Conservation (phyloP, 1,140 invertebrate species). For the Drosophila murphyi region DNA sequence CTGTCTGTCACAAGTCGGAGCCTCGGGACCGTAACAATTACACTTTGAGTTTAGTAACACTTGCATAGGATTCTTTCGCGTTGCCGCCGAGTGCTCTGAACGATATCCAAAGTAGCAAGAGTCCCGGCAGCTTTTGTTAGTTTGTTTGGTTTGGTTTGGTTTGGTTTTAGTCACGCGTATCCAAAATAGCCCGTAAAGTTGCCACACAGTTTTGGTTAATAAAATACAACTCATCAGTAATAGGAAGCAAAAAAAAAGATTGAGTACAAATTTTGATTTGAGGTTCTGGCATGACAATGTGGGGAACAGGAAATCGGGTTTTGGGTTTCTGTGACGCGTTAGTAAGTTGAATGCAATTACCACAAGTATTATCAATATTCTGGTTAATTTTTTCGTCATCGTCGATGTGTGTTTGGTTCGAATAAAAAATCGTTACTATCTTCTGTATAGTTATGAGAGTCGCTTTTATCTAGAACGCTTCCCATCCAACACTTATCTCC, state of each 20-base stretch:
- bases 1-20: slow-evolving; percentile 46
- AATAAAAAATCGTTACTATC: slow-evolving; percentile 76
- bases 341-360: slow-evolving; percentile 59
- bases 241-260: slow-evolving; percentile 32
- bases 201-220: slow-evolving; percentile 61
- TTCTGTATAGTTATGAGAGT: slow-evolving; percentile 3
- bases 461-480: slow-evolving; percentile 62
- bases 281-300: slow-evolving; percentile 20
- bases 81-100: slow-evolving; percentile 70
- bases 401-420: slow-evolving; percentile 70
- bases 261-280: slow-evolving; percentile 21
- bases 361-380: slow-evolving; percentile 69
- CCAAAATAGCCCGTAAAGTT: slow-evolving; percentile 58
- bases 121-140: slow-evolving; percentile 70
- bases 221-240: slow-evolving; percentile 68
- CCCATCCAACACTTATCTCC: slow-evolving; percentile 26
- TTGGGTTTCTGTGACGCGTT: slow-evolving; percentile 25
- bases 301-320: slow-evolving; percentile 21
- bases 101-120: slow-evolving; percentile 76
- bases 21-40: slow-evolving; percentile 44
- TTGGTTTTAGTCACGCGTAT: slow-evolving; percentile 62
- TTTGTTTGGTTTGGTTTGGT: slow-evolving; percentile 32
- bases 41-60: slow-evolving; percentile 61
- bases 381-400: slow-evolving; percentile 73
- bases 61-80: slow-evolving; percentile 74